These are phyloP conservation scores for Sphaeridia pumilis DNA, from an alignment of 2,888 invertebrate species.

Conservation along the genomic window DNA sequence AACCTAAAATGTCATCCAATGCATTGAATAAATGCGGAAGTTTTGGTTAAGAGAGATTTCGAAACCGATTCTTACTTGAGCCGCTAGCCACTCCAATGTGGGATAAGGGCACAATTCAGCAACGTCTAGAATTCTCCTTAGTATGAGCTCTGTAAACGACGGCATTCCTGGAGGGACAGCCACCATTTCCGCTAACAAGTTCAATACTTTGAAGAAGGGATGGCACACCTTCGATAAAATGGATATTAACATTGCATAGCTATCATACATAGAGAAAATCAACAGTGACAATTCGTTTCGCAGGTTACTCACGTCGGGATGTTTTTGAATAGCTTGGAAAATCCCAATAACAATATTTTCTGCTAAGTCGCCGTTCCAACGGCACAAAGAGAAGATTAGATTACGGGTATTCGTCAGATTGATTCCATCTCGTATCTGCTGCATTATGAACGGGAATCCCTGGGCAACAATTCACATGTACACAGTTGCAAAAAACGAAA, in stretches of 20 bases:
- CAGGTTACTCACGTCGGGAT: constrained; percentile 58
- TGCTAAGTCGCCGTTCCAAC: constrained; percentile 81
- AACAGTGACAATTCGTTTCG: background rate
- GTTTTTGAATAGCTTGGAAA: constrained; percentile 78
- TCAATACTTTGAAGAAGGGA: constrained; percentile 83
- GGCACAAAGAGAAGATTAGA: constrained; percentile 77
- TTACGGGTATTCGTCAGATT: constrained; percentile 84
- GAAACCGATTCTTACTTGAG: constrained; percentile 53
- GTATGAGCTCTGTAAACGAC: constrained; percentile 77
- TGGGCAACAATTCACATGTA: constrained; percentile 39
- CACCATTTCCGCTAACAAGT: constrained; percentile 66
- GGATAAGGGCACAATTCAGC: constrained; percentile 84
- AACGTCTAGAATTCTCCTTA: constrained; percentile 68
- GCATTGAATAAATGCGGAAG: background rate
- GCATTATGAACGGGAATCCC: constrained; percentile 86
- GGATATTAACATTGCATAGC: constrained; percentile 20
- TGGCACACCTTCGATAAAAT: constrained; percentile 54
- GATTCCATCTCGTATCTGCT: constrained; percentile 86
- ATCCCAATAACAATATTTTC: constrained; percentile 80
- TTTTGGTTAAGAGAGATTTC: too few relatives aligned
- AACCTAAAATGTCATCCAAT: constrained; percentile 41
- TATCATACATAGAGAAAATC: background rate
- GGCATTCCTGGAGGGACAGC: constrained; percentile 70
- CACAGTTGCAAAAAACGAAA: constrained; percentile 4
- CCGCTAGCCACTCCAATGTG: constrained; percentile 80